Evolutionary conservation across 2,113 vertebrate genomes (phyloP).

Genomic region (Eretmochelys imbricata): DNA sequence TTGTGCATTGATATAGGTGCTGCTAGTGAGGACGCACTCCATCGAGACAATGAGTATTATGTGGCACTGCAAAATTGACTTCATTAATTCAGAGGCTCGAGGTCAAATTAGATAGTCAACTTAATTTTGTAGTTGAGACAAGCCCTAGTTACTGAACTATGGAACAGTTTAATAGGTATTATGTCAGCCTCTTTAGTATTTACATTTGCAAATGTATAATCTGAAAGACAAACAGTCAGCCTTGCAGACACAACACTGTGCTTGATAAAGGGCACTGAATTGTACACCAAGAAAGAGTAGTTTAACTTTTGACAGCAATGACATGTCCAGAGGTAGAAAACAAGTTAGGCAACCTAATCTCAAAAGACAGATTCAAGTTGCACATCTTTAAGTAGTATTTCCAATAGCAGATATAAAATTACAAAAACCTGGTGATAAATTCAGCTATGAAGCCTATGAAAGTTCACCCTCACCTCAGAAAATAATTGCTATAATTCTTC

Average conservation of each 20-base stretch:
- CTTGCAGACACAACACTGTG: background rate
- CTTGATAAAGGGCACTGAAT: background rate
- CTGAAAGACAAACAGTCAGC: background rate
- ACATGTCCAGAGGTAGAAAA: background rate
- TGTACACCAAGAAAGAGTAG: background rate
- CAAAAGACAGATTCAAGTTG: background rate
- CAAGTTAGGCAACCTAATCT: background rate
- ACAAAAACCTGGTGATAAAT: background rate
- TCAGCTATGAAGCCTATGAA: background rate
- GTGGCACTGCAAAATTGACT: rapidly evolving
- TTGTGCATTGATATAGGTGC: too few species aligned
- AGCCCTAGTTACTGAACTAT: background rate
- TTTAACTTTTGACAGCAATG: background rate
- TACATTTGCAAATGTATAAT: background rate
- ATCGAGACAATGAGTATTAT: too few species aligned
- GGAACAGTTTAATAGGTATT: background rate
- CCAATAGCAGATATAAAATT: background rate
- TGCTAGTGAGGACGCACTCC: too few species aligned
- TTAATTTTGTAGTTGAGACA: too few species aligned
- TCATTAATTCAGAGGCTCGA: too few species aligned
- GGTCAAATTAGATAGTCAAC: too few species aligned
- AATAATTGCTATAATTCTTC: background rate
- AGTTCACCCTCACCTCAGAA: background rate
- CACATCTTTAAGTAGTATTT: background rate
- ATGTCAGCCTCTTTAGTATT: background rate